A percentile compares a stretch with the other conserved stretches of the same genome.
phyloP scores from a whole-genome alignment of 2,797 vertebrate species.

The Strix occidentalis region DNA sequence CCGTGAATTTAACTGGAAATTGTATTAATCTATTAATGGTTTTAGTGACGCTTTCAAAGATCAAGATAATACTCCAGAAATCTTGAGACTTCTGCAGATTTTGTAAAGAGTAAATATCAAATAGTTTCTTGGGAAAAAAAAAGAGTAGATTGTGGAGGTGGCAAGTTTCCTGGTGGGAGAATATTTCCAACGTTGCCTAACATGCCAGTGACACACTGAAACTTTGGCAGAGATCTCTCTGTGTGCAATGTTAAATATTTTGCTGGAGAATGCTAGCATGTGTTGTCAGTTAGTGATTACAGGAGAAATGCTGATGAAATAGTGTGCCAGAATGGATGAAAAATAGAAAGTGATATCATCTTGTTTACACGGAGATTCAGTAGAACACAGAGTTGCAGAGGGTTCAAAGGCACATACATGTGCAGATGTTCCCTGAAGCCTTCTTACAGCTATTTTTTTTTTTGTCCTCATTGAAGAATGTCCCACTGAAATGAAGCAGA shows the following conservation, averaged over 20 bases:
- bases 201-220: not conserved
- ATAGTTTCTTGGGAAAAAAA: not conserved
- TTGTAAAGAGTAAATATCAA: not conserved
- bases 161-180: not conserved
- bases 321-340: conserved; percentile 40
- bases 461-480: not conserved
- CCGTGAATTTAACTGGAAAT: not conserved
- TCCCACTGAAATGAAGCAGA: not conserved
- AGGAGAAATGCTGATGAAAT: conserved; percentile 35
- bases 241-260: not conserved
- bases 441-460: not conserved
- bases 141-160: not conserved
- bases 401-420: not conserved
- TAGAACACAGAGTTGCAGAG: not conserved
- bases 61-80: not conserved
- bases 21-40: not conserved
- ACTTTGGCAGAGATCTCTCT: not conserved
- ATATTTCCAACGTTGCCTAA: not conserved
- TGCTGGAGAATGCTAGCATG: conserved; percentile 47
- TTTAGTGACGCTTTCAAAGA: not conserved
- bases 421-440: not conserved
- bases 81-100: not conserved
- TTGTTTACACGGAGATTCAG: conserved; percentile 56
- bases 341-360: conserved; percentile 57
- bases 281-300: conserved; percentile 58